Base-by-base conservation (phyloP, 2,797 vertebrate species). In the Craterocephalus amniculus region DNA sequence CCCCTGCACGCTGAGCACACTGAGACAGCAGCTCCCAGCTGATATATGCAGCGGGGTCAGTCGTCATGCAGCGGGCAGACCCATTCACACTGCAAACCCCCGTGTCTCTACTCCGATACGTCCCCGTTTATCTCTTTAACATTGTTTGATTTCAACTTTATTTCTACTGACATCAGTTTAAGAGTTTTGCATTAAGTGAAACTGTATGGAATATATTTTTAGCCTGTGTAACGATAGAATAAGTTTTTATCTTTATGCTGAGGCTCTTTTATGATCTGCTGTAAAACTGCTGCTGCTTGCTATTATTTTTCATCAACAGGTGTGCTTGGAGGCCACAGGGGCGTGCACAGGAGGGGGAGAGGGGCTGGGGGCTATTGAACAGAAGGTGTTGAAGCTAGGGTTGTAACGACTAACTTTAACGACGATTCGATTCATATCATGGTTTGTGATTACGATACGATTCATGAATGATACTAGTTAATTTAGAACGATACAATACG, bases 11-110 rank as follows among this genome's bases (percentile, higher is more conserved):
- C 67, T 51, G 58, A 11, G 27, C 4, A 64, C 69, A 86, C 26
- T 83, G 85, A 78, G 54, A 8, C 61, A 8, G 83, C 74, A 35
- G 78, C 76, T 65, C 63, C 45, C 52, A 36, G 81, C 79, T 80
- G 51, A 81, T 67, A 54, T 51, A 56, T 55, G 31, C 67, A 32
- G 73, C 78, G 70, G 79, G 56, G 29, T 66, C 20, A 58, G 66
- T 71, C 64, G 83, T 70, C 83, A 78, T 32, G 52, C 27, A 27
- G 7, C 13, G 67, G 83, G 58, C 68, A 70, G 58, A 60, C 63
- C 80, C 81, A 83, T 2, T 31, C 67, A 65, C 32, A 1, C 32
- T 6, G 4, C 29, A 2, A 2, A 2, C 29, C 29, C 29, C 2
- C 5, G 20, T n/a, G 22, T 16, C 31, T 14, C 6, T 18, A 43